Evolutionary conservation across 2,113 vertebrate species (phyloP).

Genomic region (Desmodus rotundus): DNA sequence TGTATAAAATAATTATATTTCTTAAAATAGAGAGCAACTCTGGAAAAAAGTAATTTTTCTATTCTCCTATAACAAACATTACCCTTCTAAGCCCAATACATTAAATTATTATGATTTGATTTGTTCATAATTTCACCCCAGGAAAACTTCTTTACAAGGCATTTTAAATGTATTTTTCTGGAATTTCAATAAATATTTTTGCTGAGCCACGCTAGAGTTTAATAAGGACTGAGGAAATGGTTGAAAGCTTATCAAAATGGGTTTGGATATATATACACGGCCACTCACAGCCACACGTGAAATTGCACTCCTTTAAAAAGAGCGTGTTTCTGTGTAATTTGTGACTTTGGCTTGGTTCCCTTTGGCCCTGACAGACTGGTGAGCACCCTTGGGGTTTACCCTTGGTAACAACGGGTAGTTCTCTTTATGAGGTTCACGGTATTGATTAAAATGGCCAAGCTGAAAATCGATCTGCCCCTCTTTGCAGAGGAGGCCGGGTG

Average conservation of each 20-base stretch:
- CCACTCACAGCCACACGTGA: background rate
- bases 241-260: background rate
- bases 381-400: conserved; percentile 39
- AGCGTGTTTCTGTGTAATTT: background rate
- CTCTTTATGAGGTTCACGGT: conserved; percentile 22
- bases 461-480: conserved; percentile 53
- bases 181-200: conserved; percentile 50
- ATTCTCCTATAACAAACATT: background rate
- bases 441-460: conserved; percentile 58
- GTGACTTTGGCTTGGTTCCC: background rate
- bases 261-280: background rate
- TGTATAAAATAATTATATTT: conserved; percentile 68
- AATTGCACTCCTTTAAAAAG: background rate
- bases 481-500: conserved; percentile 20
- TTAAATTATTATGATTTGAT: conserved; percentile 41
- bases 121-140: conserved; percentile 50
- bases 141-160: conserved; percentile 17
- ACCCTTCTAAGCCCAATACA: conserved; percentile 9
- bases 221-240: background rate
- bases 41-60: conserved; percentile 57
- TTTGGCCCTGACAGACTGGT: background rate
- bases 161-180: conserved; percentile 44
- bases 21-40: conserved; percentile 52
- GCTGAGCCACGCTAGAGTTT: background rate
- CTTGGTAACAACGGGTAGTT: background rate